Evolutionary conservation across 2,797 vertebrate genomes (phyloP).

Genomic region (Argyrosomus regius): DNA sequence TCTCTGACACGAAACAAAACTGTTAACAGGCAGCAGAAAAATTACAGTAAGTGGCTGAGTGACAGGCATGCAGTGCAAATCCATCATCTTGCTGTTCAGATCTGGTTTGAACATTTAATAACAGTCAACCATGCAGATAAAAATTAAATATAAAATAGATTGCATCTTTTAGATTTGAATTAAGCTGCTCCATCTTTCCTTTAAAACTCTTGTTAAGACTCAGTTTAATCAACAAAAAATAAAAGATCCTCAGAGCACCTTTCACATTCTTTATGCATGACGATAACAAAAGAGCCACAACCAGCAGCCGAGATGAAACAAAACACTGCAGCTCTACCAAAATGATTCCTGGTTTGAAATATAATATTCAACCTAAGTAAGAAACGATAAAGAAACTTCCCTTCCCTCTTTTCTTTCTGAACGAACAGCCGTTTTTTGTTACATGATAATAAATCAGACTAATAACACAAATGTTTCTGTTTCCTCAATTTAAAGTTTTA

Average conservation of each 20-base stretch:
- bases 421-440: background rate
- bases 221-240: background rate
- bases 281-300: background rate
- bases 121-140: too few relatives aligned
- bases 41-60: too few relatives aligned
- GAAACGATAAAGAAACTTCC: background rate
- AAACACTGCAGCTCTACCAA: background rate
- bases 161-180: background rate
- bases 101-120: too few relatives aligned
- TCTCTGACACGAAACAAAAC: too few relatives aligned
- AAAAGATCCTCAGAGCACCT: background rate
- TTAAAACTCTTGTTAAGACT: background rate
- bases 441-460: background rate
- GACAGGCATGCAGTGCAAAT: too few relatives aligned
- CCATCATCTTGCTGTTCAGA: too few relatives aligned
- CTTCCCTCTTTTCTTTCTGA: background rate
- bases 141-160: too few relatives aligned
- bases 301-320: background rate
- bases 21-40: too few relatives aligned
- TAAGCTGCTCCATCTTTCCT: background rate
- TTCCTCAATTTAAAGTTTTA: rapidly evolving
- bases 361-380: background rate
- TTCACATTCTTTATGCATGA: too few relatives aligned
- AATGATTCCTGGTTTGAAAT: background rate
- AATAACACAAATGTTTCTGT: background rate